Base-by-base conservation (phyloP, 2,797 vertebrate genomes). In the Nothura maculosa region DNA sequence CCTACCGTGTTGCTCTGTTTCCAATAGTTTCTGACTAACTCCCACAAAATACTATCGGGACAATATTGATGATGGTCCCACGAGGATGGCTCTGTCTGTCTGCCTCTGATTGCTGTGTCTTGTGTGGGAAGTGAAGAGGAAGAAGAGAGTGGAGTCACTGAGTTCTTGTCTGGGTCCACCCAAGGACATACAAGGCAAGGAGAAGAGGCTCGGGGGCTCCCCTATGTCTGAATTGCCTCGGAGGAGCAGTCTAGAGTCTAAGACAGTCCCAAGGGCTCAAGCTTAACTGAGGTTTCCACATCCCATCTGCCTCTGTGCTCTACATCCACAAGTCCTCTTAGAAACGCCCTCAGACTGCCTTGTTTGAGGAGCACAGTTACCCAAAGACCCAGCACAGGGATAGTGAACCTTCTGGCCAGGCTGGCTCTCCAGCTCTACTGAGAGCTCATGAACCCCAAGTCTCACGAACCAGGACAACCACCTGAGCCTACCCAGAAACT, bases 21-120 rank as follows among this genome's bases (percentile, higher is more conserved):
- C 80, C 95, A 96, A 81, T 48, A 87, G 52, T 84, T 92, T 96
- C 91, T 95, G 94, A 93, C 80, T 96, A 93, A 94, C 24, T 11
- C 28, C 38, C 34, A 0, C 85, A 63, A 63, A 60, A 60, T 28
- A 0, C 43, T 0, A 0, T 10, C 1, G 2, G 82, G 83, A 84
- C 55, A 89, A n/a, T n/a, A 55, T 19, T 11, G 54, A 19, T n/a
- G 30, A n/a, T 20, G 54, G 30, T 40, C 38, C 43, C 10, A 6
- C n/a, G 0, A 2, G 5, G 14, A 85, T 13, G 12, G 28, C 19
- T 89, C n/a, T 2, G 3, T 52, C 83, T 36, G 9, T 18, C 67
- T 27, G 58, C 34, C 27, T 47, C 47, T 19, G 61, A n/a, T 28
- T 34, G 60, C 45, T 63, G 6, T 19, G 19, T 24, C 25, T 43